Evolutionary conservation across 2,888 invertebrate genomes (phyloP).

Genomic region (Notocelia uddmanniana): DNA sequence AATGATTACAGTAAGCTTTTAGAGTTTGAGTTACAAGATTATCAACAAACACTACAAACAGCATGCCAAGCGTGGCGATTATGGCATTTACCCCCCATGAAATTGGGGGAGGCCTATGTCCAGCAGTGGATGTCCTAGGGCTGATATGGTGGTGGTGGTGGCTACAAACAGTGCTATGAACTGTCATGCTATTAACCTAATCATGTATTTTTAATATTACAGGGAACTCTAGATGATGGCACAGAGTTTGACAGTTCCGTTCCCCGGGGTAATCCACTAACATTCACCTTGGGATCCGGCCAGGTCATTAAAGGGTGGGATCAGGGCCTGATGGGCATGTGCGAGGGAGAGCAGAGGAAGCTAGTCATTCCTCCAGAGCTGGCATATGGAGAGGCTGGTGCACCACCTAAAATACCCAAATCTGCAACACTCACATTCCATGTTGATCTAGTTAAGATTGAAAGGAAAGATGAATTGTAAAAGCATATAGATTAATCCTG

Average conservation of each 20-base stretch:
- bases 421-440: slow-evolving; percentile 92
- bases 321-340: slow-evolving; percentile 95
- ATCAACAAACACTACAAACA: no score
- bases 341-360: slow-evolving; percentile 94
- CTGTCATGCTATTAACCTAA: not conserved
- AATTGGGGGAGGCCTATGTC: no score
- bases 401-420: slow-evolving; percentile 93
- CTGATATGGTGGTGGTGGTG: no score
- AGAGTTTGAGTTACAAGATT: no score
- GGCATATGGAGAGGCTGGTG: slow-evolving; percentile 93
- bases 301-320: slow-evolving; percentile 97
- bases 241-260: slow-evolving; percentile 94
- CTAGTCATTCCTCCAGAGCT: slow-evolving; percentile 94
- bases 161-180: no score
- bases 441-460: slow-evolving; percentile 92
- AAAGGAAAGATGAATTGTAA: slow-evolving; percentile 87
- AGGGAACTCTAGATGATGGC: slow-evolving; percentile 94
- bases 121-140: no score
- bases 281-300: slow-evolving; percentile 92
- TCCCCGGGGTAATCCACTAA: slow-evolving; percentile 90
- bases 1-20: not conserved
- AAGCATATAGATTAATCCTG: slow-evolving; percentile 2
- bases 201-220: slow-evolving; percentile 56
- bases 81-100: no score
- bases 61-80: no score